phyloP scores from a whole-genome alignment of 2,888 invertebrate genomes.

The Cremastinae sp. region DNA sequence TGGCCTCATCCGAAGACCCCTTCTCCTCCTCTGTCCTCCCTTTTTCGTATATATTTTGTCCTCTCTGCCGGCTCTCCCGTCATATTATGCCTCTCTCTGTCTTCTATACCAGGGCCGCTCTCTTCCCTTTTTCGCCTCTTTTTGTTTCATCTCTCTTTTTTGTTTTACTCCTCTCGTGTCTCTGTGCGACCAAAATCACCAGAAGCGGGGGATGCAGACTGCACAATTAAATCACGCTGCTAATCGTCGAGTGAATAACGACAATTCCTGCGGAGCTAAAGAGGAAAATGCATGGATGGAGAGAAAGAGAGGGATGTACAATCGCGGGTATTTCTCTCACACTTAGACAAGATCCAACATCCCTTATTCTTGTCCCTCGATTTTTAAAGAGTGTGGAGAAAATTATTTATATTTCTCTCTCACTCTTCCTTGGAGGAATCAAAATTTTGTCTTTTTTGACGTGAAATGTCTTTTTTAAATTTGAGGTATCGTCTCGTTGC shows the following conservation, averaged over 20 bases:
- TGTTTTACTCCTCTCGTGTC: conserved; percentile 55
- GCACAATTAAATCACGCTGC: conserved; percentile 74
- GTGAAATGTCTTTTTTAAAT: too few species aligned
- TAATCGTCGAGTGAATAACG: conserved; percentile 72
- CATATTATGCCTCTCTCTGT: conserved; percentile 69
- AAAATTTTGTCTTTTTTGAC: background rate
- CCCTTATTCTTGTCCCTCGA: background rate
- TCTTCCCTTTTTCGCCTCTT: conserved; percentile 35
- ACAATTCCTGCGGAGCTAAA: too few species aligned
- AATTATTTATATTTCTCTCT: too few species aligned
- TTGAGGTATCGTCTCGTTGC: too few species aligned
- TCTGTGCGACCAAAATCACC: conserved; percentile 44
- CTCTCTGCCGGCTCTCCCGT: conserved; percentile 58
- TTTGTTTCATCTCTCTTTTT: conserved; percentile 59
- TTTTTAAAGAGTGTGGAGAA: too few species aligned
- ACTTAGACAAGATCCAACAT: background rate
- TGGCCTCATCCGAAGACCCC: conserved; percentile 41
- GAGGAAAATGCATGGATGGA: conserved; percentile 44
- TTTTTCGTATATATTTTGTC: conserved; percentile 20
- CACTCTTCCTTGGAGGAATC: background rate
- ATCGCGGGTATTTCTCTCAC: conserved; percentile 28
- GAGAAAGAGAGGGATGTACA: conserved; percentile 29
- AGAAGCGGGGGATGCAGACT: conserved; percentile 64
- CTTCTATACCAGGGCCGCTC: conserved; percentile 50
- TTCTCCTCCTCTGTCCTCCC: conserved; percentile 7